Conservation (phyloP, 2,888 invertebrate genomes). For the Neria commutata region DNA sequence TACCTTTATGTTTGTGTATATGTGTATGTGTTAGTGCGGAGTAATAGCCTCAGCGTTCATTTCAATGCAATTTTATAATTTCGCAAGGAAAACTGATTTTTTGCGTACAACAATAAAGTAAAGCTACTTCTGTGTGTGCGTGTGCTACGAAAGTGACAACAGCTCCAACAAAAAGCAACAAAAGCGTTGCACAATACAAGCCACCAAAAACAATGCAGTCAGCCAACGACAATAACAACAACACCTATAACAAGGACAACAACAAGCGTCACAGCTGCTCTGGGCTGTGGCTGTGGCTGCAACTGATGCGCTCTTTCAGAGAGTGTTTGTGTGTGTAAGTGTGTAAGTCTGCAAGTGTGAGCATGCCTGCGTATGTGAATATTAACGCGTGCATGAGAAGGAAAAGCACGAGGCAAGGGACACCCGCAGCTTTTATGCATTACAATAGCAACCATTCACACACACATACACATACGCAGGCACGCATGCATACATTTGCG, state of each 20-base stretch:
- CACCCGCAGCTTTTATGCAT: not conserved
- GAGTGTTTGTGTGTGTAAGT: not conserved
- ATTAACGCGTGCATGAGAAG: too few species aligned
- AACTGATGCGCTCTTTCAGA: conserved; percentile 10
- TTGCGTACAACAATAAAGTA: too few species aligned
- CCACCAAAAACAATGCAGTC: not conserved
- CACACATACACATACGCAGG: too few species aligned
- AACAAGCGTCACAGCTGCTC: too few species aligned
- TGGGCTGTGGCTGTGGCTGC: conserved; percentile 1
- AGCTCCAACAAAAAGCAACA: conserved; percentile 1
- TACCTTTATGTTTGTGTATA: too few species aligned
- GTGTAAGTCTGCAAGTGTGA: not conserved
- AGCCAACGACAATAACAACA: not conserved
- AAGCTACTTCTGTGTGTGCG: not conserved
- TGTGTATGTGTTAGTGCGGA: too few species aligned
- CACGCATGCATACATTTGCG: too few species aligned
- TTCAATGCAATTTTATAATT: not conserved
- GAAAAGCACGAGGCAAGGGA: not conserved
- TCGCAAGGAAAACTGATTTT: too few species aligned
- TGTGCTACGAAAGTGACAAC: not conserved
- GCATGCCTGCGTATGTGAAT: not conserved
- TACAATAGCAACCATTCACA: too few species aligned
- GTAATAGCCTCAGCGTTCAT: too few species aligned
- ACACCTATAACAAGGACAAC: too few species aligned
- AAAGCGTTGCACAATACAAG: conserved; percentile 3